Evolutionary conservation across 2,888 invertebrate genomes (phyloP), one percentile per base, ranked within the genome.

Genomic region (Drosophila planitibia): DNA sequence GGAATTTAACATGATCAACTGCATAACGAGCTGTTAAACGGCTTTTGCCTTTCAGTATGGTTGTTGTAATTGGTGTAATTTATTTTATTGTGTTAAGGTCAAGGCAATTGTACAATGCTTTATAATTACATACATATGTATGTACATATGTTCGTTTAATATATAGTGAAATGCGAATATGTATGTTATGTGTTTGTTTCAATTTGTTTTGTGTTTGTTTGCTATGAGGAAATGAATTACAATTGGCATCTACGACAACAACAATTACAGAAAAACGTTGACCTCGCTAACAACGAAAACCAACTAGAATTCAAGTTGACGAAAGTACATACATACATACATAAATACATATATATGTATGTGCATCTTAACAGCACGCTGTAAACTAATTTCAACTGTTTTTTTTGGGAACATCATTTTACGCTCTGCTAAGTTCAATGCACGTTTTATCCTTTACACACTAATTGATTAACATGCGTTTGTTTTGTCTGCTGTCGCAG

Each of bases 1-100:
- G 65, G 39, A 55, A 74, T 61, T 64, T 51, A 74, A 58, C 70
- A 67, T 74, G 73, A 73, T 52, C 66, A 72, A 77, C 49, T 65
- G 53, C 62, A 65, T 71, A 80, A 77, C 77, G 59, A 81, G 79
- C 79, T 76, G 79, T 85, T 79, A 66, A 79, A 73, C 70, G 61
- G 57, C 67, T 67, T 41, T 70, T 81, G 76, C 64, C 64, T 73
- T 76, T 69, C 82, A 53, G 70, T 62, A 61, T 47, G 52, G 68
- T 70, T 71, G 75, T 63, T 82, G 80, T 82, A 79, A 77, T 77
- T 79, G 78, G 68, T 83, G 83, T 88, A 80, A 79, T 90, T 78
- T 84, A 79, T 84, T 89, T 91, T 87, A 85, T 84, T 89, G 91
- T 91, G 92, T 91, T 92, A 91, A 92, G 91, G 91, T 92, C 91